These are phyloP conservation scores for Drosophila picticornis DNA, from an alignment of 2,888 invertebrate species.

Conservation along the genomic window DNA sequence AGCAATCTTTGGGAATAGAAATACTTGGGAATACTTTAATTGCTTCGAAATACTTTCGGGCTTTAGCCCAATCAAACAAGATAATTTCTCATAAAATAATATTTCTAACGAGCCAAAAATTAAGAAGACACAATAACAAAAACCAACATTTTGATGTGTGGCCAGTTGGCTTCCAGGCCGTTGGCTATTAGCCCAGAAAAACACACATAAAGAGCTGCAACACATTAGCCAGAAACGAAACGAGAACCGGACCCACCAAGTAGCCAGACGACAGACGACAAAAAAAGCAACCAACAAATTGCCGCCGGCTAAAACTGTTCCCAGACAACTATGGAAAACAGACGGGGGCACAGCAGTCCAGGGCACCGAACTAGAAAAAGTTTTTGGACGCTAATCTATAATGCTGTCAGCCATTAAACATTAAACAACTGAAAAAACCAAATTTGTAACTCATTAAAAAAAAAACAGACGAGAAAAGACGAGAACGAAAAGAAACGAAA, in stretches of 20 bases:
- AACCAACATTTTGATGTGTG: conserved; percentile 17
- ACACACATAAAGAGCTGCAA: conserved; percentile 63
- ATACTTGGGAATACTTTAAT: not conserved
- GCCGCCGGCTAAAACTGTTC: conserved; percentile 71
- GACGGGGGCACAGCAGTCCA: not conserved
- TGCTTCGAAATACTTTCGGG: conserved; percentile 20
- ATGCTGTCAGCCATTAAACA: conserved; percentile 80
- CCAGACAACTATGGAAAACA: conserved; percentile 44
- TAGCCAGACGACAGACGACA: conserved; percentile 55
- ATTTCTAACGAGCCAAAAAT: conserved; percentile 71
- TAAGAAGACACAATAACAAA: conserved; percentile 22
- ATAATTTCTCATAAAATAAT: conserved; percentile 52
- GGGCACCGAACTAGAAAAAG: conserved; percentile 62
- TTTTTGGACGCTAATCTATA: conserved; percentile 75
- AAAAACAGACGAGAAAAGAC: conserved; percentile 20
- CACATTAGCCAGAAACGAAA: conserved; percentile 63
- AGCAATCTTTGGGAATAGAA: not conserved
- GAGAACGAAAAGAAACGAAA: conserved; percentile 54
- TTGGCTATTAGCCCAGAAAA: conserved; percentile 77
- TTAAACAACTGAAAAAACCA: conserved; percentile 79
- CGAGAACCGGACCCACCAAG: conserved; percentile 55
- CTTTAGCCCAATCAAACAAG: conserved; percentile 33
- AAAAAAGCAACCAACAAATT: conserved; percentile 44
- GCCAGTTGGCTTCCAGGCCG: conserved; percentile 51
- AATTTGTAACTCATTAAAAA: conserved; percentile 80